Evolutionary conservation across 2,888 invertebrate species (phyloP), one percentile per base, ranked within the genome.

Genomic region (Scrobipalpa atriplicella): DNA sequence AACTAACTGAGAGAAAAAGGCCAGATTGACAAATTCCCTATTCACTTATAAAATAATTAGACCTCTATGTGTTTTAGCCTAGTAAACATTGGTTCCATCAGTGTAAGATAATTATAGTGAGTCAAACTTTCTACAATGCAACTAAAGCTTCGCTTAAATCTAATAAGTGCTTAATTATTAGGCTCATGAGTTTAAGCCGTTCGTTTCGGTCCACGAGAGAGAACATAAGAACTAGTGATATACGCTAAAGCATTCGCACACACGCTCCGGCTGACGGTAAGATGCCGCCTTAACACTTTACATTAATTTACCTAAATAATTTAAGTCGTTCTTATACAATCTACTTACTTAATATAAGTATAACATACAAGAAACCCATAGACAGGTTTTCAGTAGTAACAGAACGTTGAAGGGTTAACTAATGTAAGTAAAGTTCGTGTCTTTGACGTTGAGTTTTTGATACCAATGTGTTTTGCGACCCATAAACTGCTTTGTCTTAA

Each of bases 61-160:
- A 87, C 77, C 78, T 83, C 79, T 84, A 81, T 75, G 77, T 81
- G 77, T 82, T 78, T 82, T 83, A 86, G 75, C 81, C 83, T 89
- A 90, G 70, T 79, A 72, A 81, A 85, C 81, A 89, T 90, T 90
- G 91, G 91, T 89, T 90, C 90, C 80, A 74, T 84, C 78, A 74
- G 79, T 79, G 81, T 79, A 75, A 73, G 75, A 76, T 76, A 68
- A 68, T 70, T 66, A 70, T 56, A 68, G 67, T 66, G 68, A 68
- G 70, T 76, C 61, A 73, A 78, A 79, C 73, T 70, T 76, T 77
- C 87, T 89, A 86, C 82, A 69, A 78, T 72, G 88, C 87, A 83
- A 83, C 80, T 84, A 81, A 79, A 80, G 74, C 77, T 75, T 81
- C 74, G 77, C 87, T 87, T 89, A 89, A 65, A 72, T 71, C 84